Percentiles rank a stretch among this genome's conserved stretches.
Conservation (phyloP, 2,797 vertebrate genomes). For the Coregonus ussuriensis region DNA sequence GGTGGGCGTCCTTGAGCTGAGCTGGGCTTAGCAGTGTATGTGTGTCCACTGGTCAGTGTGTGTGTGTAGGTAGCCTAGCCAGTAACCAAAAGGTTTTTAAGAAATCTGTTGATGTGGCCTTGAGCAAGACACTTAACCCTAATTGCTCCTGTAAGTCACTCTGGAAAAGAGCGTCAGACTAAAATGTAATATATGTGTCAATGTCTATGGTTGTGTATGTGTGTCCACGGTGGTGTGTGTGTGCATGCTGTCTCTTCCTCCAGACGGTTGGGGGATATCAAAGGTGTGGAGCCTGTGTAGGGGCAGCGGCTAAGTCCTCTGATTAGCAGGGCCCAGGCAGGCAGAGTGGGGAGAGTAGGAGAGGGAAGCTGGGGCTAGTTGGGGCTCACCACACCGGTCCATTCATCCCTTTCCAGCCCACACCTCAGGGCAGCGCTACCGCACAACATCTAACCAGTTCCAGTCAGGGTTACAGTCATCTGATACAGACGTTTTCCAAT, state of each 20-base stretch:
- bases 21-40: constrained; percentile 4
- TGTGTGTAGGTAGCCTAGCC: background rate
- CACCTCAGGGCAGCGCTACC: constrained; percentile 43
- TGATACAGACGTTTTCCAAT: constrained; percentile 34
- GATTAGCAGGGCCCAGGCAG: constrained; percentile 61
- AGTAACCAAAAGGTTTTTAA: no score
- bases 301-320: constrained; percentile 68
- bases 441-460: constrained; percentile 28
- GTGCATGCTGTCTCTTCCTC: constrained; percentile 34
- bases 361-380: background rate
- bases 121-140: no score
- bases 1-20: constrained; percentile 68
- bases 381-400: constrained; percentile 44
- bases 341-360: constrained; percentile 24
- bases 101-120: no score
- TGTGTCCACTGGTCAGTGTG: constrained; percentile 25
- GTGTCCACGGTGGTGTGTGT: constrained; percentile 2
- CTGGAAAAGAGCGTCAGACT: no score
- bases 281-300: constrained; percentile 64
- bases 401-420: constrained; percentile 57
- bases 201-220: constrained; percentile 43
- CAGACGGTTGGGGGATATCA: constrained; percentile 64
- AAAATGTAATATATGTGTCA: background rate
- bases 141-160: no score
- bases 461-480: constrained; percentile 64